Evolutionary conservation across 2,888 invertebrate species (phyloP).

Genomic region (Idaea aversata): DNA sequence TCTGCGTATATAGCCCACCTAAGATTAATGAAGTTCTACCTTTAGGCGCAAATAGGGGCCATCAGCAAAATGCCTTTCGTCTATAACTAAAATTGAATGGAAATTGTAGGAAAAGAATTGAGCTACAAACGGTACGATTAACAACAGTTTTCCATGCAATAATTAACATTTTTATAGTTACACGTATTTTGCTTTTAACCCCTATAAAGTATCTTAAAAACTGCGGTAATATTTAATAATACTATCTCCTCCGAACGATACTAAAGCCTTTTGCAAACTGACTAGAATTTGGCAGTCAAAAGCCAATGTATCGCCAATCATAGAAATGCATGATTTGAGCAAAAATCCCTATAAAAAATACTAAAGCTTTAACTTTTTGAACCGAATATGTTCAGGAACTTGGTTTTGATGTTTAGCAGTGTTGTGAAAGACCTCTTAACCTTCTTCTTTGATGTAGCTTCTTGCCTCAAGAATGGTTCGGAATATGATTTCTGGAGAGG

Average conservation of each 20-base stretch:
- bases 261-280: conserved; percentile 22
- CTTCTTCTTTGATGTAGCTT: conserved; percentile 61
- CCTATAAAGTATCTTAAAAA: neutral
- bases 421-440: conserved; percentile 74
- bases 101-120: too few relatives aligned
- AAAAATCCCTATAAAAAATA: conserved; percentile 46
- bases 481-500: conserved; percentile 62
- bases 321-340: conserved; percentile 75
- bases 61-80: too few relatives aligned
- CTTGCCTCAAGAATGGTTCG: conserved; percentile 65
- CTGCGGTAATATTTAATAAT: neutral
- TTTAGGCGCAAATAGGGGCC: too few relatives aligned
- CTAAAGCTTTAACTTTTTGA: conserved; percentile 59
- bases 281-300: conserved; percentile 40
- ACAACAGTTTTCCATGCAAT: too few relatives aligned
- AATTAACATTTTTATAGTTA: neutral
- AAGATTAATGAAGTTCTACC: too few relatives aligned
- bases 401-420: conserved; percentile 69
- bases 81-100: too few relatives aligned
- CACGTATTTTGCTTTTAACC: too few relatives aligned
- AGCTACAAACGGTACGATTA: too few relatives aligned
- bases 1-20: too few relatives aligned
- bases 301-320: conserved; percentile 38
- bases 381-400: conserved; percentile 70
- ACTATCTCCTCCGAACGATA: neutral